phyloP scores from a whole-genome alignment of 2,888 invertebrate genomes.

The Colostygia pectinataria region DNA sequence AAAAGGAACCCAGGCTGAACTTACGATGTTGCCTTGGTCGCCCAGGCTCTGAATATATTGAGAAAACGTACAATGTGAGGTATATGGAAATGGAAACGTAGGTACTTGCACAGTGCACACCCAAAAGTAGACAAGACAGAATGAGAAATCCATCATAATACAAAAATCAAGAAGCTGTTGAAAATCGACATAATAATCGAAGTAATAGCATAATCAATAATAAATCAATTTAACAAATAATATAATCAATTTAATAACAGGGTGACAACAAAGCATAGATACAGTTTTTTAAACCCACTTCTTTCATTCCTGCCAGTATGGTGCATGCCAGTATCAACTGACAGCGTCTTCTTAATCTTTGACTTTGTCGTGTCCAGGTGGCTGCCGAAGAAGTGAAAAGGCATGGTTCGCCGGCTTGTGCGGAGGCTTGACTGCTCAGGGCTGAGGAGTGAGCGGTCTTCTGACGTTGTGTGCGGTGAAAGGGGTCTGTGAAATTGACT shows the following conservation, averaged over 20 bases:
- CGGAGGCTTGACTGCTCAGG: slow-evolving; percentile 71
- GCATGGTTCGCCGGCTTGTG: slow-evolving; percentile 54
- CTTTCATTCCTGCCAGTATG: slow-evolving; percentile 73
- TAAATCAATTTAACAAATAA: too few species aligned
- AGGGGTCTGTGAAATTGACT: slow-evolving; percentile 55
- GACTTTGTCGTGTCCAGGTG: slow-evolving; percentile 72
- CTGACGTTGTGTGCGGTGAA: slow-evolving; percentile 72
- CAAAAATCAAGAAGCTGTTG: neutral
- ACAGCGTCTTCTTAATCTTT: slow-evolving; percentile 77
- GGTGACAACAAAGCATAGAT: too few species aligned
- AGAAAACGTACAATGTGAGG: neutral
- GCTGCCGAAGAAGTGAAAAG: slow-evolving; percentile 75
- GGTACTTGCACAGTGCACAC: neutral
- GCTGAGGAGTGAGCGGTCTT: slow-evolving; percentile 74
- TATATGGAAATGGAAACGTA: neutral
- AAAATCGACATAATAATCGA: too few species aligned
- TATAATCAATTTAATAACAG: too few species aligned
- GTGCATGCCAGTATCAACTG: slow-evolving; percentile 80
- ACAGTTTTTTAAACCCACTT: slow-evolving; percentile 49
- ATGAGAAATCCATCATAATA: too few species aligned
- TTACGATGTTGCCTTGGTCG: slow-evolving; percentile 67
- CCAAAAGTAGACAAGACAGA: too few species aligned
- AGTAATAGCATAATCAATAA: too few species aligned
- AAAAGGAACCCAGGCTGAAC: slow-evolving; percentile 76
- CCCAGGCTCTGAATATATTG: slow-evolving; percentile 38